Evolutionary conservation across 1,140 invertebrate genomes (phyloP).

Genomic region (Rhyzopertha dominica): DNA sequence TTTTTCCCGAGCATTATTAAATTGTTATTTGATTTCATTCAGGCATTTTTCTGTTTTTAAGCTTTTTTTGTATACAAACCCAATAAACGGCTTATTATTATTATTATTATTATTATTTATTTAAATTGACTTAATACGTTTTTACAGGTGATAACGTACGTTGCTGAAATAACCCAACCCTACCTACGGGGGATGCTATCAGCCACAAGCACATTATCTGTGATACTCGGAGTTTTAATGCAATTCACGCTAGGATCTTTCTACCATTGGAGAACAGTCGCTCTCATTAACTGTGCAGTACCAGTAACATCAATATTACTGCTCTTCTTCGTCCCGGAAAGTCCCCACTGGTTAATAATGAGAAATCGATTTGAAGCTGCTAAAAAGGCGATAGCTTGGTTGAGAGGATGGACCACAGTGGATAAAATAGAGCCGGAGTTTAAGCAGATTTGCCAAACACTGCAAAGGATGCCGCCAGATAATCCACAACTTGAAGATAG

Average conservation of each 20-base stretch:
- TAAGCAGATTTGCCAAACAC: conserved; percentile 40
- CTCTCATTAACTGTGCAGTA: conserved; percentile 60
- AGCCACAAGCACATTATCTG: conserved; percentile 65
- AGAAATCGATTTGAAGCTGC: conserved; percentile 57
- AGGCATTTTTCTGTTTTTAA: no score
- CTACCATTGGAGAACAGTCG: conserved; percentile 63
- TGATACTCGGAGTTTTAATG: conserved; percentile 66
- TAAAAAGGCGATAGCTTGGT: conserved; percentile 55
- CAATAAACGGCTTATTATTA: no score
- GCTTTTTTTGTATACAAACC: no score
- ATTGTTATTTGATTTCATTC: no score
- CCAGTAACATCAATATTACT: conserved; percentile 60
- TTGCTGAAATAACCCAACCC: conserved; percentile 74
- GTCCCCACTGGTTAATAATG: conserved; percentile 67
- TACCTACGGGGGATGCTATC: conserved; percentile 67
- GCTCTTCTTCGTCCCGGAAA: conserved; percentile 69
- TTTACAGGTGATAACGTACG: conserved; percentile 67
- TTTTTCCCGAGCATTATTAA: no score
- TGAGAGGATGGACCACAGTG: conserved; percentile 60
- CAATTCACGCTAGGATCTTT: conserved; percentile 65
- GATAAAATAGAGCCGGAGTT: conserved; percentile 54
- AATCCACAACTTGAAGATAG: conserved; percentile 1
- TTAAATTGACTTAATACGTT: no score
- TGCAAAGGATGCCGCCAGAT: conserved; percentile 6
- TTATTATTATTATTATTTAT: no score